Conservation (phyloP, 2,113 vertebrate genomes). For the Fregata magnificens region DNA sequence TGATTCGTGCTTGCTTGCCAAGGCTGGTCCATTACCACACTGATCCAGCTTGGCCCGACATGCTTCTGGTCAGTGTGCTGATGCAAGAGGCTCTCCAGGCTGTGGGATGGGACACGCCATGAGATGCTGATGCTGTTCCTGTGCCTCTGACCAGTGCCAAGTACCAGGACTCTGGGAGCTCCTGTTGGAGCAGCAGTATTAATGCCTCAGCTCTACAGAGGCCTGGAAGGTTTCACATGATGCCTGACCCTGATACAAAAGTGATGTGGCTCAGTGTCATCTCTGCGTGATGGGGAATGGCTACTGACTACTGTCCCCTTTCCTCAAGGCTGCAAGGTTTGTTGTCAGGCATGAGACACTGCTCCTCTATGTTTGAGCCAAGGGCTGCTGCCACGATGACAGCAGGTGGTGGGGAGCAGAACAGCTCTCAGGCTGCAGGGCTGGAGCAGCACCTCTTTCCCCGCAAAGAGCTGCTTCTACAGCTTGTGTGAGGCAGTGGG, state of each 20-base stretch:
- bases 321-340: neutral
- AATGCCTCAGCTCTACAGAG: neutral
- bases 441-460: neutral
- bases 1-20: neutral
- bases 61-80: neutral
- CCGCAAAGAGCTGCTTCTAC: neutral
- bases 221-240: neutral
- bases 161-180: neutral
- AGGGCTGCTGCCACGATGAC: neutral
- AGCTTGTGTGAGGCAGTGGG: neutral
- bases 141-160: neutral
- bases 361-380: neutral
- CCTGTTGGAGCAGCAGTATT: neutral
- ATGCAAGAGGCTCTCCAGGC: neutral
- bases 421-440: neutral
- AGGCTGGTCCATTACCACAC: neutral
- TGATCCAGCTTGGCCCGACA: neutral
- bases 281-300: neutral
- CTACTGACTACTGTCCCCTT: neutral
- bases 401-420: neutral
- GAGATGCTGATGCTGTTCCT: neutral
- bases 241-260: neutral
- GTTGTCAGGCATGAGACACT: neutral
- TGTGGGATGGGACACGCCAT: neutral
- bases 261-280: rapidly evolving